phyloP scores from a whole-genome alignment of 2,797 vertebrate species.

The Tympanoctomys barrerae region DNA sequence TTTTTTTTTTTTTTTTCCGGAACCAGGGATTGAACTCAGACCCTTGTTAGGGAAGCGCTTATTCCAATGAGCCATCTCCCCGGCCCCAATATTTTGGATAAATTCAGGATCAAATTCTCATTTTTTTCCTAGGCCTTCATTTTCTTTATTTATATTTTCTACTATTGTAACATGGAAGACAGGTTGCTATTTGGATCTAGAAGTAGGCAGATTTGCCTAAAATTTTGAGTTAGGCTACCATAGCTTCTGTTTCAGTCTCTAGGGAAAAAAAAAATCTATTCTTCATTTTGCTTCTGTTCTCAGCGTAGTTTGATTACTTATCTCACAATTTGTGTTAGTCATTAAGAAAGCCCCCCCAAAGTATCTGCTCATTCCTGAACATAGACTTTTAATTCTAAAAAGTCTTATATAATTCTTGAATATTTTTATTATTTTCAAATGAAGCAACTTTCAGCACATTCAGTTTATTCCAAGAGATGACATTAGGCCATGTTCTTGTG shows the following conservation, averaged over 20 bases:
- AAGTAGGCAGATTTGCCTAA: slow-evolving; percentile 48
- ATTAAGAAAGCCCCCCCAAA: not conserved
- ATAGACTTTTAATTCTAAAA: slow-evolving; percentile 71
- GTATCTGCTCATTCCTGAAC: slow-evolving; percentile 52
- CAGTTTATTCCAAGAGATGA: slow-evolving; percentile 49
- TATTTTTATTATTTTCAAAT: slow-evolving; percentile 52
- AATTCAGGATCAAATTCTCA: slow-evolving; percentile 45
- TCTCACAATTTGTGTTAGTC: slow-evolving; percentile 55
- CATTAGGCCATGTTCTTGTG: slow-evolving; percentile 67
- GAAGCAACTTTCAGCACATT: slow-evolving; percentile 57
- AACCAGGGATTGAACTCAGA: too few species aligned
- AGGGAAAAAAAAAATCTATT: slow-evolving; percentile 11
- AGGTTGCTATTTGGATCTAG: slow-evolving; percentile 58
- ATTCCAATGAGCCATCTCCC: too few species aligned
- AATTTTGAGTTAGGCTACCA: slow-evolving; percentile 46
- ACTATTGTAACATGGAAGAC: slow-evolving; percentile 1
- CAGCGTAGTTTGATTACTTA: slow-evolving; percentile 15
- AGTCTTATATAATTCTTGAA: slow-evolving; percentile 20
- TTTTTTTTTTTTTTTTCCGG: too few species aligned
- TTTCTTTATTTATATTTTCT: slow-evolving; percentile 60
- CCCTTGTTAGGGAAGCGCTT: too few species aligned
- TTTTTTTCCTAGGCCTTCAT: slow-evolving; percentile 54
- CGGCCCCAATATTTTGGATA: slow-evolving; percentile 33
- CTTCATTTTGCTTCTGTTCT: slow-evolving; percentile 42
- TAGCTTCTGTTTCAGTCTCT: slow-evolving; percentile 33